Evolutionary conservation across 2,797 vertebrate species (phyloP).

Genomic region (Gymnoscopelus braueri): DNA sequence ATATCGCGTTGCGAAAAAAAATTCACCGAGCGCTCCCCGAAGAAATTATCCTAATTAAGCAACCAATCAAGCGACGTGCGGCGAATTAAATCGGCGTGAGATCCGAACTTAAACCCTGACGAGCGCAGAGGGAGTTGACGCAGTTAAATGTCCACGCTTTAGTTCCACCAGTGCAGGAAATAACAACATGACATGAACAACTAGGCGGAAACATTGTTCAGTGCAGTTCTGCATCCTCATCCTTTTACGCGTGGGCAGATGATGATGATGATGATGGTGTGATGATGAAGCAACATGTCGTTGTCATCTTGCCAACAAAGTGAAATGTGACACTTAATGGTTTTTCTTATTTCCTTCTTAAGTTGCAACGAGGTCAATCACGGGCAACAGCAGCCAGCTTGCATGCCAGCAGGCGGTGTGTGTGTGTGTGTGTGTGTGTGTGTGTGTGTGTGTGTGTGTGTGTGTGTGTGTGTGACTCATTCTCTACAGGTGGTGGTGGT

Average conservation of each 20-base stretch:
- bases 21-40: constrained; percentile 24
- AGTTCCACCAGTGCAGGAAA: constrained; percentile 38
- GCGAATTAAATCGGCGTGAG: not conserved
- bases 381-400: not conserved
- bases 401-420: constrained; percentile 31
- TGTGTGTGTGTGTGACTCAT: constrained; percentile 40
- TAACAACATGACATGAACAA: constrained; percentile 8
- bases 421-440: too few relatives aligned
- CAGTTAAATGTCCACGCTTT: constrained; percentile 5
- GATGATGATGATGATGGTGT: constrained; percentile 20
- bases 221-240: constrained; percentile 45
- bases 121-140: not conserved
- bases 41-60: constrained; percentile 22
- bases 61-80: constrained; percentile 14
- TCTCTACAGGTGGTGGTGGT: constrained; percentile 70
- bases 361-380: constrained; percentile 16
- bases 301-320: too few relatives aligned
- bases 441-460: too few relatives aligned
- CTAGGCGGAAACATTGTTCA: constrained; percentile 64
- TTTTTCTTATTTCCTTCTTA: too few relatives aligned
- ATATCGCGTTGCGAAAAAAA: constrained; percentile 53
- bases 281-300: not conserved
- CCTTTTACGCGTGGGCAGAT: constrained; percentile 70
- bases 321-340: too few relatives aligned
- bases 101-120: constrained; percentile 47